Evolutionary conservation across 1,140 invertebrate genomes (phyloP).

Genomic region (Nymphalis io): DNA sequence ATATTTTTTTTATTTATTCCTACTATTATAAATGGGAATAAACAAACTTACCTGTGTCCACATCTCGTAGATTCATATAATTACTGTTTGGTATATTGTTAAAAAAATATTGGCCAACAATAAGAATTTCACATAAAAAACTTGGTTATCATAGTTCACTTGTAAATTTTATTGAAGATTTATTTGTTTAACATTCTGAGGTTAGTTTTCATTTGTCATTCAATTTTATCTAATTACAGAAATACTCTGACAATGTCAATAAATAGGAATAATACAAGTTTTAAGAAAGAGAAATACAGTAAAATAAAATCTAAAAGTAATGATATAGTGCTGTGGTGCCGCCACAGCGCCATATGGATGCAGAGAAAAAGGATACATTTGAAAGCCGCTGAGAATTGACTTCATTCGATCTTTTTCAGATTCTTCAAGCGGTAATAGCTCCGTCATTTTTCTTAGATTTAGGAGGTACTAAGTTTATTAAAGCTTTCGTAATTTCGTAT

Average conservation of each 20-base stretch:
- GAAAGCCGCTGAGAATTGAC: constrained; percentile 81
- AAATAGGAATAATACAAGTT: too few relatives aligned
- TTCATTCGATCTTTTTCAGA: constrained; percentile 69
- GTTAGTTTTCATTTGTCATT: too few relatives aligned
- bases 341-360: constrained; percentile 11
- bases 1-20: not conserved
- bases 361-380: constrained; percentile 81
- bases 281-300: too few relatives aligned
- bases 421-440: constrained; percentile 61
- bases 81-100: constrained; percentile 85
- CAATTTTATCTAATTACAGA: too few relatives aligned
- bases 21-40: constrained; percentile 19
- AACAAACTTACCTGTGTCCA: constrained; percentile 92
- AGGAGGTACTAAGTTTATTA: not conserved
- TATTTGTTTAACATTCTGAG: too few relatives aligned
- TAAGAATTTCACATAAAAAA: too few relatives aligned
- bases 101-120: constrained; percentile 21
- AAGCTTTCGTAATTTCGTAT: too few relatives aligned
- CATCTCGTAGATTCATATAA: constrained; percentile 99
- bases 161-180: too few relatives aligned
- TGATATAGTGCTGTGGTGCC: too few relatives aligned
- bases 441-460: constrained; percentile 52
- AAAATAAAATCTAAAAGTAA: too few relatives aligned
- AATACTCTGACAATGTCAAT: too few relatives aligned
- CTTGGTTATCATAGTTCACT: too few relatives aligned